Evolutionary conservation across 2,797 vertebrate genomes (phyloP), one percentile per base, ranked within the genome.

Genomic region (Peromyscus eremicus): DNA sequence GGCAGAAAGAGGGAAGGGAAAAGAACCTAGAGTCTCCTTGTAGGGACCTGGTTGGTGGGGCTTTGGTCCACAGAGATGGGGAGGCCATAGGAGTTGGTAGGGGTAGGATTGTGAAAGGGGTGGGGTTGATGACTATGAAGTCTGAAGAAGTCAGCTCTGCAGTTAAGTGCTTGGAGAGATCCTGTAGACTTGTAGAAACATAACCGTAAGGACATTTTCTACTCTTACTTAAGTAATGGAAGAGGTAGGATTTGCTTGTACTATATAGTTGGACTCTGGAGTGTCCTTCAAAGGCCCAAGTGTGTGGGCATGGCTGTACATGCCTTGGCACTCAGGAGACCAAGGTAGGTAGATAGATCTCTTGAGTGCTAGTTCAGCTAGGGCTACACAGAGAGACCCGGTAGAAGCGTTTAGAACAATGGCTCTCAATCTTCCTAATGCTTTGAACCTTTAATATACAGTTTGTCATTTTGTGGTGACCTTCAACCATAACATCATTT

Each of bases 101-200:
- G 37, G 40, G 29, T 49, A 34, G 52, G 49, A 27, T 27, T 83
- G 71, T 21, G 71, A 75, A 76, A 40, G 87, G 81, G 40, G 76
- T 91, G 95, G 29, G 6, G 29, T 85, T 88, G 14, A 11, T 46
- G 40, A 66, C 46, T 83, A 4, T 68, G 66, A 73, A 89, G 14
- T 96, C 93, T 86, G 77, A 87, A 71, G 57, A 88, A 88, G n/a
- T 82, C 19, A 83, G 40, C 40, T 95, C 13, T 88, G 16, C 12
- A 62, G 70, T 92, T 92, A 43, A 34, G 46, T 76, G 49, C 19
- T 11, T 70, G 55, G 52, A 91, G 60, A 92, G 43, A 37, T 76
- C 40, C n/a, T 94, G 29, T 32, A 85, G 88, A 68, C 27, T 60
- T 80, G 46, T 46, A 49, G 23, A 76, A 93, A 76, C 68, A 55